phyloP scores from a whole-genome alignment of 2,113 vertebrate genomes.

The Oenanthe melanoleuca region DNA sequence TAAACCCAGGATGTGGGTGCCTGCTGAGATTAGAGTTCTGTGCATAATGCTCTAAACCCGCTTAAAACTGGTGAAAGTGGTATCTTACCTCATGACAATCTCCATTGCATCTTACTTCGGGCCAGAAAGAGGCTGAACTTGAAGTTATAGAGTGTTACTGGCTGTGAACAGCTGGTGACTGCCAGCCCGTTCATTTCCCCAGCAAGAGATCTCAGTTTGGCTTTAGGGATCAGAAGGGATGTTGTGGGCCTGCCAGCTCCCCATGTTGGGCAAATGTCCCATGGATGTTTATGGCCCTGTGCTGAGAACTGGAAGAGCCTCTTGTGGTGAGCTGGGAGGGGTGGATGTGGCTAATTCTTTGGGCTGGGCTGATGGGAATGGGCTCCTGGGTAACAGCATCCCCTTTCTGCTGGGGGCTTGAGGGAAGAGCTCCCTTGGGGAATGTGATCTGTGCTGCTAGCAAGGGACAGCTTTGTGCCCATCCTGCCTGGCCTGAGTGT shows the following conservation, averaged over 20 bases:
- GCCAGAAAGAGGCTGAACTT: neutral
- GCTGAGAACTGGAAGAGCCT: neutral
- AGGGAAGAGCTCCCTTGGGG: fast-evolving
- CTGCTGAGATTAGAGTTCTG: neutral
- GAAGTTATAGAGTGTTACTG: fast-evolving
- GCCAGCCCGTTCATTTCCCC: neutral
- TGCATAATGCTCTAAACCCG: neutral
- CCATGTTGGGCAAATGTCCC: fast-evolving
- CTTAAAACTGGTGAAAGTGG: neutral
- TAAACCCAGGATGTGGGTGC: neutral
- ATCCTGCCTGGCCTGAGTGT: neutral
- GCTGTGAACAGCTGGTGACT: fast-evolving
- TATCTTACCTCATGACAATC: neutral
- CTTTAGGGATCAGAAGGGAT: neutral
- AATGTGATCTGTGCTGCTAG: neutral
- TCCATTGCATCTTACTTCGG: neutral
- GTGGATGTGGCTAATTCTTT: neutral
- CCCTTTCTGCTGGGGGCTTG: fast-evolving
- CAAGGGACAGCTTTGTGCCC: neutral
- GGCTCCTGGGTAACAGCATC: neutral
- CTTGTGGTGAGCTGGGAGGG: neutral
- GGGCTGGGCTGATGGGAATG: neutral
- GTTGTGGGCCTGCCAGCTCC: neutral
- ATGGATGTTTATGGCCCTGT: fast-evolving
- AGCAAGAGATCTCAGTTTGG: fast-evolving